These are phyloP conservation scores for Lanistes nyassanus DNA, from an alignment of 1,140 invertebrate species.

Conservation along the genomic window DNA sequence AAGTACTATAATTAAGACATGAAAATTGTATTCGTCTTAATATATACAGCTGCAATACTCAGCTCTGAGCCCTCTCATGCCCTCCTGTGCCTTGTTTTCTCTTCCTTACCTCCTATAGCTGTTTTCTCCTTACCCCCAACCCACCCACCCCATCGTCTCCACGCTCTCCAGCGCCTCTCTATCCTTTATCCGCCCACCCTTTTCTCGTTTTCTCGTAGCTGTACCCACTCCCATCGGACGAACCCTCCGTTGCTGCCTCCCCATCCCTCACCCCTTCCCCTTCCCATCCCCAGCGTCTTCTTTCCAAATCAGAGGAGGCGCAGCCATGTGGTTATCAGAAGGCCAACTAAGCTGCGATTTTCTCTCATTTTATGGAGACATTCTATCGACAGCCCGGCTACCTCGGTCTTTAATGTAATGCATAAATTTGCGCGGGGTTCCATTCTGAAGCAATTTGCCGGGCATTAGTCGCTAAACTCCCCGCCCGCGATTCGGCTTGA, in stretches of 20 bases:
- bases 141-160: constrained; percentile 11
- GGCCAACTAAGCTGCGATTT: constrained; percentile 26
- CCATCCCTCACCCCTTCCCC: not conserved
- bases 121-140: constrained; percentile 17
- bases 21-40: not conserved
- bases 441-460: constrained; percentile 44
- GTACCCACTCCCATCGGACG: no score
- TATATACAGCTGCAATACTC: constrained; percentile 7
- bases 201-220: no score
- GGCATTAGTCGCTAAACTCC: constrained; percentile 39
- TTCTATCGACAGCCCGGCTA: constrained; percentile 22
- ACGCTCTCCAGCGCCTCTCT: not conserved
- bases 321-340: constrained; percentile 31
- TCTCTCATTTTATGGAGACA: constrained; percentile 25
- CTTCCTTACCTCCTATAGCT: not conserved
- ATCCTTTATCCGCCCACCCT: not conserved
- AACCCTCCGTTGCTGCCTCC: not conserved
- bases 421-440: constrained; percentile 26
- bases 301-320: constrained; percentile 5
- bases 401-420: constrained; percentile 27
- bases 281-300: not conserved
- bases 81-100: not conserved
- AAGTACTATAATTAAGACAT: no score
- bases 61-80: not conserved
- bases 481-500: constrained; percentile 26